Conservation (phyloP, 2,888 invertebrate genomes). For the Arge pagana region DNA sequence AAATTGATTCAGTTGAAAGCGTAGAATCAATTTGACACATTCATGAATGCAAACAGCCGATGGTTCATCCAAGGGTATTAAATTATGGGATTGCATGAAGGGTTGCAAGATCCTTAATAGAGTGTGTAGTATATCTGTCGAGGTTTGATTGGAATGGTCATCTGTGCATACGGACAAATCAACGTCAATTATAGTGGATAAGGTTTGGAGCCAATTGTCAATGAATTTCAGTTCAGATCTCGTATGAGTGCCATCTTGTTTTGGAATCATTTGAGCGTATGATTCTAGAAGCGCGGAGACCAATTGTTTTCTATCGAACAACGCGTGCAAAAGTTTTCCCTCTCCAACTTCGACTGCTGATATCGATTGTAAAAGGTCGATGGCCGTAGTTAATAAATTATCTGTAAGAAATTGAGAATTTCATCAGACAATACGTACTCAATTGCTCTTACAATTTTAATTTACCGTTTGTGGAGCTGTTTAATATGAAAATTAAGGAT, state of each 20-base stretch:
- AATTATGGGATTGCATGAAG: constrained; percentile 36
- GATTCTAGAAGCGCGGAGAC: constrained; percentile 40
- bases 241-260: constrained; percentile 29
- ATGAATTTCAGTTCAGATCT: constrained; percentile 33
- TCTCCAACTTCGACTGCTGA: constrained; percentile 30
- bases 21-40: constrained; percentile 41
- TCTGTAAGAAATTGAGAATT: neutral
- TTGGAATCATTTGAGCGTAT: constrained; percentile 38
- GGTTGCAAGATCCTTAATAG: constrained; percentile 39
- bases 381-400: constrained; percentile 41
- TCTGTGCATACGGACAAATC: constrained; percentile 28
- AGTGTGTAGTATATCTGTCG: constrained; percentile 34
- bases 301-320: constrained; percentile 38
- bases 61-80: constrained; percentile 38
- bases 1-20: constrained; percentile 39
- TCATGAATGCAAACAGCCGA: constrained; percentile 42
- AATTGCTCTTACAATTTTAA: neutral
- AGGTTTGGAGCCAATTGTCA: constrained; percentile 42
- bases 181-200: constrained; percentile 35
- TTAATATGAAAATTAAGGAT: constrained; percentile 72
- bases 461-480: constrained; percentile 70
- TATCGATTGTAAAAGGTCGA: constrained; percentile 43
- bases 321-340: constrained; percentile 33
- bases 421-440: neutral
- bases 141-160: constrained; percentile 25